Evolutionary conservation across 2,888 invertebrate genomes (phyloP).

Genomic region (Temnothorax rugatulus): DNA sequence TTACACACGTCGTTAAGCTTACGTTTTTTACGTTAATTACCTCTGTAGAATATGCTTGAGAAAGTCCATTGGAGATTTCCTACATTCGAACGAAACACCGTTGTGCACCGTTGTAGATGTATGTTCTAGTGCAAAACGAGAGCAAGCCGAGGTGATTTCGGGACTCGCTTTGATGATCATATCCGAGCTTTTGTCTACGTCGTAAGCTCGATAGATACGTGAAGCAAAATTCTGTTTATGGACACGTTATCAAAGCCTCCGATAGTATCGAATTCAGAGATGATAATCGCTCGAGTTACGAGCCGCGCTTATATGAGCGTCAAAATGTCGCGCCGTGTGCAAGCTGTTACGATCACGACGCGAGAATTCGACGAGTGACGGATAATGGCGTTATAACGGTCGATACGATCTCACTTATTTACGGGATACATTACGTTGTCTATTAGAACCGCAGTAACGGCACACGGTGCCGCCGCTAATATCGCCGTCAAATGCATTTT

Average conservation of each 20-base stretch:
- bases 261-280: constrained; percentile 4
- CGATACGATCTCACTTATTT: constrained; percentile 46
- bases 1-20: constrained; percentile 38
- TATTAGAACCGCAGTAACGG: constrained; percentile 2
- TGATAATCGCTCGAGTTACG: constrained; percentile 53
- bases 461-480: neutral
- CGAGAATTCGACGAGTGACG: constrained; percentile 34
- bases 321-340: constrained; percentile 34
- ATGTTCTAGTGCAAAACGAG: neutral
- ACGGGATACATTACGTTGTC: constrained; percentile 11
- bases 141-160: neutral
- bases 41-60: constrained; percentile 1
- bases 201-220: constrained; percentile 23
- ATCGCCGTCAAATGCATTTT: constrained; percentile 36
- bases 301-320: constrained; percentile 52
- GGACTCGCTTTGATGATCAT: neutral
- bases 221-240: constrained; percentile 24
- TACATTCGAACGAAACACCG: constrained; percentile 9
- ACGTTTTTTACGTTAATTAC: constrained; percentile 59
- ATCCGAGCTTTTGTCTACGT: neutral
- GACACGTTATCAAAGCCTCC: neutral
- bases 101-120: neutral
- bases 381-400: constrained; percentile 40
- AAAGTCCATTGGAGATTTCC: constrained; percentile 33
- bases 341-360: constrained; percentile 13